Evolutionary conservation across 2,797 vertebrate species (phyloP).

Genomic region (Anas acuta): DNA sequence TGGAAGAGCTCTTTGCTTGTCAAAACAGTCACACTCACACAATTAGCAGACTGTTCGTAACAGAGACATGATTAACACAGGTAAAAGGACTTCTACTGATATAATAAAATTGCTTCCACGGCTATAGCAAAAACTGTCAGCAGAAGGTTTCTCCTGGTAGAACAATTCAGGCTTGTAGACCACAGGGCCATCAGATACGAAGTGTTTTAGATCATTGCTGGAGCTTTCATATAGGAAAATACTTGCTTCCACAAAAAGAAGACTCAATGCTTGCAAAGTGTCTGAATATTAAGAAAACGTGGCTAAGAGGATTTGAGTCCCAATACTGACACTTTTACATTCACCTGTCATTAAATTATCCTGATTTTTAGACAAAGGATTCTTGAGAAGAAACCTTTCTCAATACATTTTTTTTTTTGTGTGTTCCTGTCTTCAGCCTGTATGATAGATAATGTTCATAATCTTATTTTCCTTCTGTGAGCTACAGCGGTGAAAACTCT

Average conservation of each 20-base stretch:
- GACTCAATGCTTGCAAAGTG: background rate
- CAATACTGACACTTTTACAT: background rate
- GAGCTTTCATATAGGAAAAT: background rate
- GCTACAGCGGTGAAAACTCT: background rate
- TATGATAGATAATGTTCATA: background rate
- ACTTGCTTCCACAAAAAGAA: constrained; percentile 2
- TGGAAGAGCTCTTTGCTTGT: background rate
- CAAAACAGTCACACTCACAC: background rate
- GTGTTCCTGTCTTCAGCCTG: background rate
- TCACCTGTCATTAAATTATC: background rate
- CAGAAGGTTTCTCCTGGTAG: background rate
- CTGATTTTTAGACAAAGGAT: background rate
- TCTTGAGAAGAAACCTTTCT: background rate
- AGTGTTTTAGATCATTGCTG: background rate
- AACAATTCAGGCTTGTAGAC: background rate
- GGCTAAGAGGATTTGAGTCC: background rate
- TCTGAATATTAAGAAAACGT: background rate
- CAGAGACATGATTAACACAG: background rate
- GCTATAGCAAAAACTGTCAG: background rate
- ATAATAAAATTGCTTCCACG: background rate
- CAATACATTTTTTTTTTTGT: background rate
- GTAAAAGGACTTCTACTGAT: background rate
- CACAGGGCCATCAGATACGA: background rate
- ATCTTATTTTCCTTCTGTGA: background rate
- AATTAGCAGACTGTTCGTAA: background rate